Conservation (phyloP, 2,797 vertebrate genomes). For the Toxotes lorentzi region DNA sequence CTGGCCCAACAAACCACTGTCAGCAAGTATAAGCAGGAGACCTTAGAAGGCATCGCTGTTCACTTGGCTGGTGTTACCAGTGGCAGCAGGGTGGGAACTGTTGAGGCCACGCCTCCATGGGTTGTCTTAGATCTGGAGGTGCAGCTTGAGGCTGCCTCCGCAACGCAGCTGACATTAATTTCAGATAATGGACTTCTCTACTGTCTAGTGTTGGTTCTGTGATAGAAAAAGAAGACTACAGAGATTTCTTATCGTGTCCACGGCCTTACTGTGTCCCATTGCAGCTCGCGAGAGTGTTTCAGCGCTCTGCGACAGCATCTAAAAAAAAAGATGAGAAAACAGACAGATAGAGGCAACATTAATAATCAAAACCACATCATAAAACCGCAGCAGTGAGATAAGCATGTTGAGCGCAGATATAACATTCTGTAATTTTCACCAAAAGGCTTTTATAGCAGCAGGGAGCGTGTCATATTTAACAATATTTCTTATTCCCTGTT, state of each 20-base stretch:
- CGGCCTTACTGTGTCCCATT: slow-evolving; percentile 53
- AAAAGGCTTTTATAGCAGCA: slow-evolving; percentile 19
- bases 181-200: slow-evolving; percentile 55
- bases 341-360: slow-evolving; percentile 26
- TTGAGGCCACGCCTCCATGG: slow-evolving; percentile 80
- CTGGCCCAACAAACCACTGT: slow-evolving; percentile 99
- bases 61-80: slow-evolving; percentile 67
- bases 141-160: slow-evolving; percentile 86
- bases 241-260: slow-evolving; percentile 47
- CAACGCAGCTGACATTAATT: slow-evolving; percentile 80
- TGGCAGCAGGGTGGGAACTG: slow-evolving; percentile 70
- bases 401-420: slow-evolving; percentile 22
- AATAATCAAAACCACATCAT: slow-evolving; percentile 19
- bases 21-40: slow-evolving; percentile 96
- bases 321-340: slow-evolving; percentile 40
- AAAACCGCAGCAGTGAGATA: slow-evolving; percentile 25
- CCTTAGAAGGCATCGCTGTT: slow-evolving; percentile 95
- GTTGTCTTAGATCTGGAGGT: slow-evolving; percentile 74
- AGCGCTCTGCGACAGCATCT: slow-evolving; percentile 59
- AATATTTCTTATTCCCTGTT: slow-evolving; percentile 23
- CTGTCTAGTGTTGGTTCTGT: slow-evolving; percentile 22
- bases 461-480: slow-evolving; percentile 16
- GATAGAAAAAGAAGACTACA: slow-evolving; percentile 28
- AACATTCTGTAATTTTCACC: slow-evolving; percentile 2
- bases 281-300: slow-evolving; percentile 16